Evolutionary conservation across 2,113 vertebrate species (phyloP).

Genomic region (Blennius ocellaris): DNA sequence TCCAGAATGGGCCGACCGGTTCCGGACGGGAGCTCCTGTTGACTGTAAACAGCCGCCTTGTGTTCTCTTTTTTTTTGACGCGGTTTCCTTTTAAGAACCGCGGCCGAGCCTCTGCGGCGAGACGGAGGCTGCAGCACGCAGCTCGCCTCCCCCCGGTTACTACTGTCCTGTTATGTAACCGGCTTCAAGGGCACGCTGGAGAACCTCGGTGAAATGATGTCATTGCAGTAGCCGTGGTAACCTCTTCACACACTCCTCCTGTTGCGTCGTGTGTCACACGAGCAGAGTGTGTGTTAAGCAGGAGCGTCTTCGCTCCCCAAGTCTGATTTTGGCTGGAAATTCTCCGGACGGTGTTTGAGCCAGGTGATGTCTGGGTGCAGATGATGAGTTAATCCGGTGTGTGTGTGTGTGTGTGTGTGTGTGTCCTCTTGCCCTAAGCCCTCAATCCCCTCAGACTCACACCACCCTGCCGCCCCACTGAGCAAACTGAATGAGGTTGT

Average conservation of each 20-base stretch:
- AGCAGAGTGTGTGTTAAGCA: too few species aligned
- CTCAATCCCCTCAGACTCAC: slow-evolving; percentile 60
- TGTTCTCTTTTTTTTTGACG: neutral
- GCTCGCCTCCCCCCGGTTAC: slow-evolving; percentile 25
- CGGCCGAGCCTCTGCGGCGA: slow-evolving; percentile 29
- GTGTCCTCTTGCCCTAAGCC: slow-evolving; percentile 56
- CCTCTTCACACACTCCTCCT: neutral
- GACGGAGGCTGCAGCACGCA: slow-evolving; percentile 26
- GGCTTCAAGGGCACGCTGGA: slow-evolving; percentile 17
- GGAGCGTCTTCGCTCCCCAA: too few species aligned
- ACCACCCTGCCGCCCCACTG: slow-evolving; percentile 30
- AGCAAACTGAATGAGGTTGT: slow-evolving; percentile 53
- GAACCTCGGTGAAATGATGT: slow-evolving; percentile 25
- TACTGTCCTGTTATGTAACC: slow-evolving; percentile 52
- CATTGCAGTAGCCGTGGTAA: slow-evolving; percentile 26
- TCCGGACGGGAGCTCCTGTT: slow-evolving; percentile 26
- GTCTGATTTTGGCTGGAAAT: too few species aligned
- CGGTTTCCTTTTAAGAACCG: slow-evolving; percentile 41
- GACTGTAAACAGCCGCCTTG: slow-evolving; percentile 50
- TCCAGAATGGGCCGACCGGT: slow-evolving; percentile 4
- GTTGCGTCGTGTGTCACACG: too few species aligned
- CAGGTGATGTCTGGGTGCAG: slow-evolving; percentile 45
- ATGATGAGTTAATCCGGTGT: slow-evolving; percentile 50
- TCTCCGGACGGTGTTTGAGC: slow-evolving; percentile 2
- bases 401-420: too few species aligned